Evolutionary conservation across 2,113 vertebrate genomes (phyloP), one percentile per base, ranked within the genome.

Genomic region (Strix aluco): DNA sequence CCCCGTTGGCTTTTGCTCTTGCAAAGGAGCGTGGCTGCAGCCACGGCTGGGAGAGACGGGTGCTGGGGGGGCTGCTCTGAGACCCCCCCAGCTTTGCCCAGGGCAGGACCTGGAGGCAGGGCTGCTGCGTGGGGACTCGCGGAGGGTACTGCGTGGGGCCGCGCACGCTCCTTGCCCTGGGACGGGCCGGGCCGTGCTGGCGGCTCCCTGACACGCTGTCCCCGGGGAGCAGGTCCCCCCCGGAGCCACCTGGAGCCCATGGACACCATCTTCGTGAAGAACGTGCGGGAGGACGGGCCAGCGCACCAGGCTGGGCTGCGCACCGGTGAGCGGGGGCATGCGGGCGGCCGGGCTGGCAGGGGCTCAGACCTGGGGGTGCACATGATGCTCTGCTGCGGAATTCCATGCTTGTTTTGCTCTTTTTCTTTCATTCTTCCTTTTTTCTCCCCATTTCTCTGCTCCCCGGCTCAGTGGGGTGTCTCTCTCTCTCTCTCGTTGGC

Each of bases 251-350:
- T 99, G 98, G 99, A 99, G 98, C 99, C 99, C 29, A 99, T 99
- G 99, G 99, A 99, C 96, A 99, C 99, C 97, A 99, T 99, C 96
- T 99, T 99, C 85, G 99, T 99, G 82, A 99, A 99, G 98, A 99
- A 98, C 30, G 99, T 99, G 98, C 98, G 99, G 97, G 99, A 99
- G 47, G 99, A 98, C 4, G 99, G 99, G 82, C 99, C 99, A 0
- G 99, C 99, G 23, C 99, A 99, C 85, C 98, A 98, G 96, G 99
- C 99, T 1, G 99, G 99, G 74, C 97, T 99, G 74, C 98, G 98
- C 94, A 99, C 99, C 94, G 99, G 99, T 99, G 97, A 97, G 97
- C 27, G 21, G 46, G 49, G 42, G 0, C 57, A 3, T 1, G 3
- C 0, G 20, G 55, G 22, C 2, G 7, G 26, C 20, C 1, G 30